Conservation (phyloP, 2,113 vertebrate genomes). For the Mesoclemmys tuberculata region DNA sequence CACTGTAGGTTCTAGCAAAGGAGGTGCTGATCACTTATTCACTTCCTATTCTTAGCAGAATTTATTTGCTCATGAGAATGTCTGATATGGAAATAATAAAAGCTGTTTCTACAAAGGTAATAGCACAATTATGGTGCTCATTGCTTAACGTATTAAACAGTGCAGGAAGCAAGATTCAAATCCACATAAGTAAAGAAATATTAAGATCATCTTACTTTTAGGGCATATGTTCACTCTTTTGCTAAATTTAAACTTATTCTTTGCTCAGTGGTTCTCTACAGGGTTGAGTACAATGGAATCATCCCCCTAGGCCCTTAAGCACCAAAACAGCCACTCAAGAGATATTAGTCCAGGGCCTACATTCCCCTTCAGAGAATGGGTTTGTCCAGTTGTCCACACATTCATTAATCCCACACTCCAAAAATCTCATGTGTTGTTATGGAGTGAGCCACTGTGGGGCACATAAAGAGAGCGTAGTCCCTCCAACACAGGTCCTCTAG, state of each 20-base stretch:
- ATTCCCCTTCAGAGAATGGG: neutral
- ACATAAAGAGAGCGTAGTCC: neutral
- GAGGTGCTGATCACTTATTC: no score
- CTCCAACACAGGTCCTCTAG: no score
- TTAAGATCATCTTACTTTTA: neutral
- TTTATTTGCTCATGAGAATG: neutral
- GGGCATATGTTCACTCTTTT: neutral
- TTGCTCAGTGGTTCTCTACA: neutral
- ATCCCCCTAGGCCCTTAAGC: neutral
- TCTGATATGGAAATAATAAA: neutral
- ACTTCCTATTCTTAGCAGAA: no score
- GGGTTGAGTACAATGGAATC: neutral
- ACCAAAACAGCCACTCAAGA: neutral
- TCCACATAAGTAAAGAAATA: neutral
- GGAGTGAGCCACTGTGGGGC: neutral
- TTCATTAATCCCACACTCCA: neutral
- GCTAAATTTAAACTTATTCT: neutral
- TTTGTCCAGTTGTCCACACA: neutral
- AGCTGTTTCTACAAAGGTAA: neutral
- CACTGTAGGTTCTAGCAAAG: no score
- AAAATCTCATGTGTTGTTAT: neutral
- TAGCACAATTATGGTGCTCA: neutral
- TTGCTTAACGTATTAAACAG: neutral
- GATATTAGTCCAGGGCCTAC: no score
- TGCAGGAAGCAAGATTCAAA: neutral